phyloP scores from a whole-genome alignment of 2,113 vertebrate genomes.

The Pycnonotus jocosus region DNA sequence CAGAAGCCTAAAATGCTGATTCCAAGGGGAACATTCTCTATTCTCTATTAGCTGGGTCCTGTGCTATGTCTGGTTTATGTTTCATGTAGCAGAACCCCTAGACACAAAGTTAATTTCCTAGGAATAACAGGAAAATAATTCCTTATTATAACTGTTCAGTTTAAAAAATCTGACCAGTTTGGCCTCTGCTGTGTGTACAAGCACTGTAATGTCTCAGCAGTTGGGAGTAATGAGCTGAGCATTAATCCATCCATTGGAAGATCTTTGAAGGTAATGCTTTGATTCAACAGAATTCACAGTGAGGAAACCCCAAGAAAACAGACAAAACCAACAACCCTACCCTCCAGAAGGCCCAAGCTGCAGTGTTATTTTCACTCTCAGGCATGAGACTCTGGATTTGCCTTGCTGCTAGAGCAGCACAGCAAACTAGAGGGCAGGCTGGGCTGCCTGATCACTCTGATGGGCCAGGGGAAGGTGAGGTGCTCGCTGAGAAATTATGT shows the following conservation, averaged over 20 bases:
- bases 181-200: neutral
- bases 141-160: neutral
- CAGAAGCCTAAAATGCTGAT: neutral
- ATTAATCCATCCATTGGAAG: neutral
- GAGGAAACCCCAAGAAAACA: neutral
- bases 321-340: neutral
- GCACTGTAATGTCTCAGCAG: neutral
- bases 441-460: accelerated
- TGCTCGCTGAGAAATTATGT: neutral
- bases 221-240: neutral
- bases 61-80: neutral
- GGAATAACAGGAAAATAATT: neutral
- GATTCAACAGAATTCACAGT: neutral
- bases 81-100: neutral
- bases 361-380: neutral
- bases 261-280: neutral
- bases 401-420: neutral
- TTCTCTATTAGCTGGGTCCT: neutral
- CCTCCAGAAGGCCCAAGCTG: accelerated
- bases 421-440: neutral
- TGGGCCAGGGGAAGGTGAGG: neutral
- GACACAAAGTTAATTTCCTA: neutral
- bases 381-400: neutral
- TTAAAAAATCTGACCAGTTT: neutral
- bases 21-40: neutral